Percentiles rank a stretch among this genome's conserved stretches.
These are phyloP conservation scores for Tachina fera DNA, from an alignment of 2,888 invertebrate species.

Conservation along the genomic window DNA sequence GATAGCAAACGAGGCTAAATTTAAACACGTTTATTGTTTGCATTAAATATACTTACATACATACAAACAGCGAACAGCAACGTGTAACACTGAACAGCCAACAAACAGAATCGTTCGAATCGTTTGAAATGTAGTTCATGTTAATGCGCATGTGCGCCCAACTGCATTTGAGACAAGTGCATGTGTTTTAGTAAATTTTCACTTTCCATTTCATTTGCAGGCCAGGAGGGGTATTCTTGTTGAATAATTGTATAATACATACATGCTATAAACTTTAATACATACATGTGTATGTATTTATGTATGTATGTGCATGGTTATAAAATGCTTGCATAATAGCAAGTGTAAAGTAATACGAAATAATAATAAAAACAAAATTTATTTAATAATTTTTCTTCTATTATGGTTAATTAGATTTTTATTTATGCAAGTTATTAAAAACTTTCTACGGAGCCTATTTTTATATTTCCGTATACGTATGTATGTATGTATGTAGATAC, in stretches of 20 bases:
- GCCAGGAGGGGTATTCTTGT: slow-evolving; percentile 45
- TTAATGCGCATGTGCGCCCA: slow-evolving; percentile 36
- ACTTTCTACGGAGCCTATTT: neutral
- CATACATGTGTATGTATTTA: neutral
- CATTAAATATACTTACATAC: no score
- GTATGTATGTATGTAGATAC: no score
- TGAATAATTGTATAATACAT: slow-evolving; percentile 11
- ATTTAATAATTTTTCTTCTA: neutral
- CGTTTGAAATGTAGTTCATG: slow-evolving; percentile 43
- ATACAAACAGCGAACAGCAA: neutral
- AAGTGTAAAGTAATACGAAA: neutral
- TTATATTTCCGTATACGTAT: neutral
- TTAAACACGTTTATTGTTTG: slow-evolving; percentile 59
- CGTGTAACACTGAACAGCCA: slow-evolving; percentile 32
- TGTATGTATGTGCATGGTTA: neutral
- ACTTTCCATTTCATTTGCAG: slow-evolving; percentile 55
- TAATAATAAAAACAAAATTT: neutral
- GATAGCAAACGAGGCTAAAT: slow-evolving; percentile 68
- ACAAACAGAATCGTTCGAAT: slow-evolving; percentile 29
- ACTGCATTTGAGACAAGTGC: slow-evolving; percentile 13
- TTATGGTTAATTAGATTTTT: no score
- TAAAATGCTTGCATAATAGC: neutral
- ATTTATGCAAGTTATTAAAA: no score
- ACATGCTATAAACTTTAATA: neutral
- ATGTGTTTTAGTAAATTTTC: slow-evolving; percentile 27